Evolutionary conservation across 92 coral and sea anemone genomes (phyloP).

Genomic region (Virgularia gustaviana): DNA sequence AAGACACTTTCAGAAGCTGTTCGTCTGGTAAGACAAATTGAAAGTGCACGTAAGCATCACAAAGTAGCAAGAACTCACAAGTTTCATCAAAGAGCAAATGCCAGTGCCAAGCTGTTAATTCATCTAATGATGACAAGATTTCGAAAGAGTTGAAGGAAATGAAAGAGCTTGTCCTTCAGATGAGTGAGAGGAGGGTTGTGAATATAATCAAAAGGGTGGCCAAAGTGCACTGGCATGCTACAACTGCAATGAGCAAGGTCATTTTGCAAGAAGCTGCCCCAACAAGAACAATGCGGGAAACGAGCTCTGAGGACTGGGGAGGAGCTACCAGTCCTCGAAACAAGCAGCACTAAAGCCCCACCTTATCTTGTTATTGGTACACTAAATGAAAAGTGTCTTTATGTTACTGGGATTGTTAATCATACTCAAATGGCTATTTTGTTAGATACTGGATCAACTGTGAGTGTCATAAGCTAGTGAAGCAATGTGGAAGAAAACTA

Average conservation of each 20-base stretch:
- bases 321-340: conserved; percentile 50
- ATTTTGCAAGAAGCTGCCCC: conserved; percentile 48
- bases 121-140: conserved; percentile 27
- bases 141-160: conserved; percentile 44
- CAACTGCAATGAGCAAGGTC: conserved; percentile 15
- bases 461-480: conserved; percentile 28
- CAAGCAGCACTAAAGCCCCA: conserved; percentile 29
- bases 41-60: neutral
- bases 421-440: conserved; percentile 38
- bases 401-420: conserved; percentile 36
- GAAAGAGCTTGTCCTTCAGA: conserved; percentile 39
- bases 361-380: conserved; percentile 20
- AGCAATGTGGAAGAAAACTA: conserved; percentile 47
- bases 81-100: neutral
- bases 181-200: conserved; percentile 54
- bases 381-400: conserved; percentile 33
- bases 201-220: too few relatives aligned
- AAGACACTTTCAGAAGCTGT: conserved; percentile 4
- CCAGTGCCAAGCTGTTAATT: neutral
- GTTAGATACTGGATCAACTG: conserved; percentile 48
- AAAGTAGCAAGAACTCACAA: neutral
- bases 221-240: too few relatives aligned
- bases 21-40: conserved; percentile 4
- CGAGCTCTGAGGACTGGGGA: conserved; percentile 30
- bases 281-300: conserved; percentile 20